A percentile compares a stretch with the other conserved stretches of the same genome.
Conservation (phyloP, 2,888 invertebrate genomes). For the Cheilosia vulpina region DNA sequence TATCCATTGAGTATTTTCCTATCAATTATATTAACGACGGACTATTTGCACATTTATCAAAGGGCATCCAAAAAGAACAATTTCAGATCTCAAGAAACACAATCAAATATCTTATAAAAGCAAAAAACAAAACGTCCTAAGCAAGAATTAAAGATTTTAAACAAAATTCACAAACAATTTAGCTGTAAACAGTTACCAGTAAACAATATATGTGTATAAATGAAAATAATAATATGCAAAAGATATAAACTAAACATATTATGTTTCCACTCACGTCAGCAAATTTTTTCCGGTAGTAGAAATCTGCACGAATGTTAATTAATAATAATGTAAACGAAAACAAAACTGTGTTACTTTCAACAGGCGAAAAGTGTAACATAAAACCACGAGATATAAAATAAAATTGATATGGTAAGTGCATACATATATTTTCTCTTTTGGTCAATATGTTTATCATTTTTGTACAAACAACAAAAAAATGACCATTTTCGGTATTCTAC, state of each 20-base stretch:
- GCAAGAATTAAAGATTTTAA: conserved; percentile 10
- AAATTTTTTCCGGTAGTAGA: conserved; percentile 20
- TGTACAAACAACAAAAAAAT: conserved; percentile 59
- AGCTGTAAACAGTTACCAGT: conserved; percentile 32
- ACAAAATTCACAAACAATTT: conserved; percentile 15
- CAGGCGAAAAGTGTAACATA: background rate
- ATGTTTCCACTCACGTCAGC: conserved; percentile 32
- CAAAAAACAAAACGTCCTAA: conserved; percentile 44
- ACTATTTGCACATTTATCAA: conserved; percentile 11
- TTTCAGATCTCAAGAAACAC: conserved; percentile 21
- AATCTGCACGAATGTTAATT: conserved; percentile 45
- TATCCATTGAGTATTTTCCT: conserved; percentile 4
- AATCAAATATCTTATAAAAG: conserved; percentile 35
- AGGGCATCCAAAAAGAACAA: conserved; percentile 6
- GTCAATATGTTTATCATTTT: conserved; percentile 41
- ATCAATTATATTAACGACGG: background rate
- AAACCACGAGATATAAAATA: conserved; percentile 12
- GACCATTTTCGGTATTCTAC: conserved; percentile 76
- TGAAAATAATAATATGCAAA: background rate
- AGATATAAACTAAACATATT: background rate
- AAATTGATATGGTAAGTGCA: background rate
- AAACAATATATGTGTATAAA: conserved; percentile 22
- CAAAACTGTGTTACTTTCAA: conserved; percentile 4
- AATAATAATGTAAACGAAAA: conserved; percentile 17
- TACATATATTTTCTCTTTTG: conserved; percentile 20